Base-by-base conservation (phyloP, 2,113 vertebrate genomes). In the Suricata suricatta region DNA sequence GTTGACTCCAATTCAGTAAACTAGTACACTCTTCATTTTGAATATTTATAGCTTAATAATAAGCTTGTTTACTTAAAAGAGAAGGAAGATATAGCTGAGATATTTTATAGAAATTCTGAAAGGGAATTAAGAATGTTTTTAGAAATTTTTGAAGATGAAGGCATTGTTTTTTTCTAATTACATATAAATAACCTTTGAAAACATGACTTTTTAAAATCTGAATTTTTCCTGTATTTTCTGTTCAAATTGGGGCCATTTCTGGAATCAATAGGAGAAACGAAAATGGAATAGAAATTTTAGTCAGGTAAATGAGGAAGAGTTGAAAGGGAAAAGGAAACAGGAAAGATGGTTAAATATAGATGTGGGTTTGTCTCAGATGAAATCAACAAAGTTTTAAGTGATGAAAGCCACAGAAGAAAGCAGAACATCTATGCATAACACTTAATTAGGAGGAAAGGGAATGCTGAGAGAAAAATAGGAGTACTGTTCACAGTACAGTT, bases 101-200 rank as follows among this genome's bases (percentile, higher is more conserved):
- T 21, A 31, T 19, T 90, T 93, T 76, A 68, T 52, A 71, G 57
- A 50, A 72, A 29, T 33, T 91, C 14, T 82, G 3, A 80, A 95
- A 85, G 71, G 17, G 17, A 87, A 84, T 57, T 93, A 23, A 69
- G 38, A 41, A 63, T 81, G 77, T 25, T 90, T 83, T 91, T 64
- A 71, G 71, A 15, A 88, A 60, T 60, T 33, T 52, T 83, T 79
- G 66, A 90, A 5, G 17, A 81, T 38, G 5, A 87, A 72, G 25
- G 3, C 47, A 76, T 35, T 94, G 14, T 35, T 80, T 13, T 25
- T 35, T 23, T 33, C 44, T 16, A 1, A 54, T 19, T 94, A 12
- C 33, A 69, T 52, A 12, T 87, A 83, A 88, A 31, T 80, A 71
- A n/a, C 21, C 23, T 71, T 93, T 87, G 16, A 83, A 95, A 97